Evolutionary conservation across 2,888 invertebrate genomes (phyloP), one percentile per base, ranked within the genome.

Genomic region (Cheiracanthium punctorium): DNA sequence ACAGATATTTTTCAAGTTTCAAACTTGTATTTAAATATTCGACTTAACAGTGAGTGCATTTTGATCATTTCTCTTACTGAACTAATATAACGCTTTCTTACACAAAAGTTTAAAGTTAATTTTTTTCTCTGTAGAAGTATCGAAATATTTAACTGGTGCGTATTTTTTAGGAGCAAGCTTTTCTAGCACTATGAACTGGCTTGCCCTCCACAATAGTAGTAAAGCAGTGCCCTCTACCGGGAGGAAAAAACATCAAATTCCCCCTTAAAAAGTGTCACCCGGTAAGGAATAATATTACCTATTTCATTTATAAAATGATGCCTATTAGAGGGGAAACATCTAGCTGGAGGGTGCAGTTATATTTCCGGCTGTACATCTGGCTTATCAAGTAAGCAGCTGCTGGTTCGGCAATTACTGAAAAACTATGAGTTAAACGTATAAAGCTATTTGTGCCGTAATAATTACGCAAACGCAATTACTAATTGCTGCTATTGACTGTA

Each of bases 351-450:
- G 74, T 32, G 33, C 28, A 69, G 69, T 74, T 30, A 67, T 71
- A 43, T 80, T 80, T 75, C 81, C 75, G 75, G 74, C 41, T 37
- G 30, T 82, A 32, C 80, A 72, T 72, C 80, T 80, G 80, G 72
- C 81, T 52, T 70, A 74, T 75, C 73, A 80, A 80, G 67, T 80
- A 74, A 43, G 67, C 81, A 82, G 81, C 81, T 82, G 81, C 73
- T 28, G 48, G 24, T 30, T 52, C 37, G 33, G 69, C 80, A 75
- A 75, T 82, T 82, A 82, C 29, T 48, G 24, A 72, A 65, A 52
- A 75, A 69, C 43, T 33, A 73, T 58, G 43, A 73, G 33, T 29
- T 73, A 80, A 80, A 80, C 73, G 73, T 80, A 73, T 73, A 80
- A 73, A 52, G 64, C 67, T 67, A 74, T 80, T 80, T 80, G 65